Conservation (phyloP, 2,797 vertebrate genomes). For the Scarus forsteni region DNA sequence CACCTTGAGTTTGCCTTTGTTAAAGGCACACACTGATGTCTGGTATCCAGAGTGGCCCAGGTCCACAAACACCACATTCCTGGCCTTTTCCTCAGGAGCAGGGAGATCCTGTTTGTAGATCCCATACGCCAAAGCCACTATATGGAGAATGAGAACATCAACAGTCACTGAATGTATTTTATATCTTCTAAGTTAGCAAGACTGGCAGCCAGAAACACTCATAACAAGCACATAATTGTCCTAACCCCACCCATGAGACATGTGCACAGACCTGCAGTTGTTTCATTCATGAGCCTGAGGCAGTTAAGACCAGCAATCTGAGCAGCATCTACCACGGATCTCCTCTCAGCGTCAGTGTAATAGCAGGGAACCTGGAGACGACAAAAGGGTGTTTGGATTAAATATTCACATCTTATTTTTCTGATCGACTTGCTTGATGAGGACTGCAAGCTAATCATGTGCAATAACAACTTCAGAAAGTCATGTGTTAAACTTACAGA, state of each 20-base stretch:
- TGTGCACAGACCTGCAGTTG: conserved; percentile 90
- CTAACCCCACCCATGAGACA: not conserved
- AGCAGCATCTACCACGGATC: conserved; percentile 95
- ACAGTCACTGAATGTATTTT: not conserved
- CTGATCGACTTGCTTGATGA: not conserved
- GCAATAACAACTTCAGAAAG: not conserved
- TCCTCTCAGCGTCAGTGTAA: conserved; percentile 95
- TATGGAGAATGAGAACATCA: not conserved
- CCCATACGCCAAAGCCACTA: conserved; percentile 97
- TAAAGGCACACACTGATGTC: conserved; percentile 97
- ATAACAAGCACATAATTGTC: conserved; percentile 6
- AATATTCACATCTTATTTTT: not conserved
- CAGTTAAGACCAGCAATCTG: conserved; percentile 99
- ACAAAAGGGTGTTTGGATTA: not conserved
- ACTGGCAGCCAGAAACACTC: not conserved
- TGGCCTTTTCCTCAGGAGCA: conserved; percentile 93
- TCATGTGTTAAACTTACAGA: conserved; percentile 88
- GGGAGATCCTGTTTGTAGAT: conserved; percentile 99
- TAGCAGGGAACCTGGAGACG: conserved; percentile 92
- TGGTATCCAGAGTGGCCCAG: conserved; percentile 96
- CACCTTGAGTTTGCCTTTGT: conserved; percentile 98
- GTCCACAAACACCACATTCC: conserved; percentile 98
- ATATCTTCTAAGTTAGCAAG: not conserved
- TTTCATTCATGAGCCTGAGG: conserved; percentile 95
- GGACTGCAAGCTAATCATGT: not conserved